Evolutionary conservation across 2,797 vertebrate species (phyloP).

Genomic region (Buceros bicornis): DNA sequence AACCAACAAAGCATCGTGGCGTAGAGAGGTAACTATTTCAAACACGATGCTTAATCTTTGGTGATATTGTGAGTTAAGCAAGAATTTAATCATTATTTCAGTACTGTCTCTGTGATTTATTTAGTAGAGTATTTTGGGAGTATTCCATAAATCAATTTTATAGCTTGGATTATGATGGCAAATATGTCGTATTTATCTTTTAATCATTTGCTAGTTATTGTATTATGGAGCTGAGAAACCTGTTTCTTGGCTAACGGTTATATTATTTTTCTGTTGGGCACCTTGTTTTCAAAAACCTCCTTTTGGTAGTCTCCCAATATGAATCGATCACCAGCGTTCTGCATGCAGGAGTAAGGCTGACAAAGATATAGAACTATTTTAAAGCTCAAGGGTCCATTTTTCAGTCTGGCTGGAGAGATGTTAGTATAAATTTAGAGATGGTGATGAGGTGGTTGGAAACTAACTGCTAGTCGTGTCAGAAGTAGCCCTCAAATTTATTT

Average conservation of each 20-base stretch:
- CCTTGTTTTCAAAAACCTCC: background rate
- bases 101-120: background rate
- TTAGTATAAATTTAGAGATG: background rate
- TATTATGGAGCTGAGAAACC: background rate
- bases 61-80: background rate
- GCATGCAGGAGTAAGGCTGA: background rate
- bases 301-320: background rate
- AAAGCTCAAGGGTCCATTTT: background rate
- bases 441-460: background rate
- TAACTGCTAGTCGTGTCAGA: background rate
- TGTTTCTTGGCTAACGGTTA: background rate
- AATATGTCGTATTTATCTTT: background rate
- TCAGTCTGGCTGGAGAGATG: background rate
- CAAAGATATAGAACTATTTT: background rate
- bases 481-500: background rate
- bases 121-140: background rate
- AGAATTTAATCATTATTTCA: background rate
- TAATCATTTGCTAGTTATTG: background rate
- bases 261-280: background rate
- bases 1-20: background rate
- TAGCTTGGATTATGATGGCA: background rate
- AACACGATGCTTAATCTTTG: background rate
- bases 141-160: conserved; percentile 1
- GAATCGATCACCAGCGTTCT: background rate
- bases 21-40: background rate